A percentile compares a stretch with the other conserved stretches of the same genome.
Conservation (phyloP, 1,140 invertebrate genomes). For the Piezodorus guildinii region DNA sequence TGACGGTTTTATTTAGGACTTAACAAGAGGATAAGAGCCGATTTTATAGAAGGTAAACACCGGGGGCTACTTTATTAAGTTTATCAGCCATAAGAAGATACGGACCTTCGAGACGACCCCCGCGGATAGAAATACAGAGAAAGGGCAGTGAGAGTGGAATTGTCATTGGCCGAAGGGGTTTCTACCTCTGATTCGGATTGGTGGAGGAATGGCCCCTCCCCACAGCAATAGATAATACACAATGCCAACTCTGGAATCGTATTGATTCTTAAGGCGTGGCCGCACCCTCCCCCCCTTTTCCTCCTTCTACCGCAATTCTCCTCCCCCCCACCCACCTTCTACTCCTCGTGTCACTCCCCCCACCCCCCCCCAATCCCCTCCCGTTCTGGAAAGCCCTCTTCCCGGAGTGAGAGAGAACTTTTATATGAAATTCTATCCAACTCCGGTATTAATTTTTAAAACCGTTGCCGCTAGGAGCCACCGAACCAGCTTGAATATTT, state of each 20-base stretch:
- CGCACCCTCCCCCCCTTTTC: neutral
- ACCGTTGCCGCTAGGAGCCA: neutral
- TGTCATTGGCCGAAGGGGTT: neutral
- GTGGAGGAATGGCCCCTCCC: neutral
- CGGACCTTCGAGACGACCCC: neutral
- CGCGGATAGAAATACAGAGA: neutral
- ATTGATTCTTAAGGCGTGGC: conserved; percentile 19
- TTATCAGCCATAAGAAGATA: too few relatives aligned
- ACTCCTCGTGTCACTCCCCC: conserved; percentile 10
- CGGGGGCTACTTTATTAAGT: too few relatives aligned
- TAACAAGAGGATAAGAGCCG: too few relatives aligned
- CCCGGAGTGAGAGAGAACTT: conserved; percentile 6
- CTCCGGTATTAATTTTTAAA: conserved; percentile 17
- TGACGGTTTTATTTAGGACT: too few relatives aligned
- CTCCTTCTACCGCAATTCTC: conserved; percentile 13
- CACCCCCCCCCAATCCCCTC: neutral
- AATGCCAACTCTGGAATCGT: conserved; percentile 17
- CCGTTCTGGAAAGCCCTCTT: neutral
- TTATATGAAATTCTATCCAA: conserved; percentile 18
- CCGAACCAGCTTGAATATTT: conserved; percentile 11
- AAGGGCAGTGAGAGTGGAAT: neutral
- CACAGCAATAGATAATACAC: conserved; percentile 17
- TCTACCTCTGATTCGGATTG: too few relatives aligned
- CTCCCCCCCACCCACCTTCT: conserved; percentile 1
- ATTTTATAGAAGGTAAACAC: too few relatives aligned